Base-by-base conservation (phyloP, 2,113 vertebrate genomes). In the Corythornis cristatus region DNA sequence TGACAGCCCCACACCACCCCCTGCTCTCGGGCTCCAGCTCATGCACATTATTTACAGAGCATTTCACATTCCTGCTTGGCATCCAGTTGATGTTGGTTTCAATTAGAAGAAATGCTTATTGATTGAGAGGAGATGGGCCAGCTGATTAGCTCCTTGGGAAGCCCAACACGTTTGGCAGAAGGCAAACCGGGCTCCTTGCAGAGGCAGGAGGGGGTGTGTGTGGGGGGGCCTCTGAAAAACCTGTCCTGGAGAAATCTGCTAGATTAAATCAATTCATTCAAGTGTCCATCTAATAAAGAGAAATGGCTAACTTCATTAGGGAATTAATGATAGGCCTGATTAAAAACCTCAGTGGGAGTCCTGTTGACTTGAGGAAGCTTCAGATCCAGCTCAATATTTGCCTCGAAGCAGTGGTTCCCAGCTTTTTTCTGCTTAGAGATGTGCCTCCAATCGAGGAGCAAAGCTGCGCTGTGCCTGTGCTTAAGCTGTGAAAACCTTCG, bases 71-170 rank as follows among this genome's bases (percentile, higher is more conserved):
- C 90, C 86, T 92, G 85, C 81, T 77, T 3, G 23, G 88, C 53
- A 81, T 88, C 86, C 91, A 95, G 88, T 82, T 13, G 29, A 89
- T 86, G 95, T 54, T 83, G 90, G 83, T 73, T 97, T 96, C 95
- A 97, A 92, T 96, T 97, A 95, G 89, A 88, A 94, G 91, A 95
- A 96, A 91, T 67, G 90, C 50, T 85, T 95, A 95, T 94, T 95
- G 93, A 96, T 60, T 92, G 90, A 88, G 79, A 46, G 82, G 93
- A 80, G 87, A 91, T 77, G 82, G 86, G 71, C 77, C 1, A 5
- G 77, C 87, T 91, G 87, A 93, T 96, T 75, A 89, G 78, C 86
- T 92, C 73, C 82, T 92, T 51, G 70, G 93, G 82, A 97, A 92
- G 90, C 25, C 3, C 45, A 79, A 86, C 71, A 85, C 5, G 15